A percentile compares a stretch with the other conserved stretches of the same genome.
Evolutionary conservation across 2,113 vertebrate genomes (phyloP).

Genomic region (Helogale parvula): DNA sequence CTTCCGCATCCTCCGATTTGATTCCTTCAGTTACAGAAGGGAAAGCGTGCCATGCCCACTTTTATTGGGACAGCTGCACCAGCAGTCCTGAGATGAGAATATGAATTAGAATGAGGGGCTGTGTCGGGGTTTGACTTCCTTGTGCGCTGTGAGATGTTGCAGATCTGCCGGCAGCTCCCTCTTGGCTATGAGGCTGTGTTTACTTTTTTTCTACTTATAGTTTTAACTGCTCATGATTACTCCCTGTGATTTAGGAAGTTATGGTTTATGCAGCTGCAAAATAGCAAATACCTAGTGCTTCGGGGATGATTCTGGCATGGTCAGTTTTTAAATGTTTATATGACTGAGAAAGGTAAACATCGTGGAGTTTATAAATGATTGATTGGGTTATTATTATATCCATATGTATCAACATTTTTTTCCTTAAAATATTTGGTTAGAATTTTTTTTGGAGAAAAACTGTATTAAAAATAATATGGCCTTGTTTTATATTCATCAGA

Average conservation of each 20-base stretch:
- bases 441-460: slow-evolving; percentile 1
- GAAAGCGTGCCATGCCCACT: neutral
- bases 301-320: neutral
- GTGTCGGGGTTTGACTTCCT: neutral
- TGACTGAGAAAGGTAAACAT: neutral
- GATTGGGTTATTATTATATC: neutral
- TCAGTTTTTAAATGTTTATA: neutral
- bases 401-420: neutral
- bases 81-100: neutral
- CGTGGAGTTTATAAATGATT: neutral
- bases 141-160: neutral
- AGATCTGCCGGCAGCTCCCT: neutral
- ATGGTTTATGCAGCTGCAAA: neutral
- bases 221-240: neutral
- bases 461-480: neutral
- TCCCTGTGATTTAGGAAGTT: neutral
- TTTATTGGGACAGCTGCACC: neutral
- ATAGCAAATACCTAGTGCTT: neutral
- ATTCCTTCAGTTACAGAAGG: neutral
- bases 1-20: neutral
- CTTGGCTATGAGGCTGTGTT: neutral
- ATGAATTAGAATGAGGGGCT: neutral
- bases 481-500: slow-evolving; percentile 13
- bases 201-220: neutral
- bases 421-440: neutral